These are phyloP conservation scores for Dryomyza anilis DNA, from an alignment of 2,888 invertebrate genomes.

Conservation along the genomic window DNA sequence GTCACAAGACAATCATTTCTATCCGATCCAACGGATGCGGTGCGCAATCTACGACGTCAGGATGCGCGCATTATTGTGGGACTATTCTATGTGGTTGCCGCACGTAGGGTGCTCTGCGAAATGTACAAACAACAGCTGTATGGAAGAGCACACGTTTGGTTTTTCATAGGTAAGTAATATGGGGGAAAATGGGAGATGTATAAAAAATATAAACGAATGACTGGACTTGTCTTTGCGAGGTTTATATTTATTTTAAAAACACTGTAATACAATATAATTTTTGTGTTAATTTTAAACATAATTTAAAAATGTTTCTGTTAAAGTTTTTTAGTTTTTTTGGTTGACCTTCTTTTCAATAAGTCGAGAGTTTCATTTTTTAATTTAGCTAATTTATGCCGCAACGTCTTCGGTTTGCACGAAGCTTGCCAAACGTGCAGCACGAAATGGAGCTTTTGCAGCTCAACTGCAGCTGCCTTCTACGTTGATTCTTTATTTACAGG, in stretches of 20 bases:
- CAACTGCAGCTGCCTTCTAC: background rate
- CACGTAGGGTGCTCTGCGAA: constrained; percentile 94
- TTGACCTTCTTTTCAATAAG: too few species aligned
- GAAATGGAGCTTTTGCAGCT: background rate
- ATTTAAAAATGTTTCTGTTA: too few species aligned
- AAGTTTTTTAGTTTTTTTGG: too few species aligned
- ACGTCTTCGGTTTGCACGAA: constrained; percentile 6
- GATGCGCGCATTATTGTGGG: constrained; percentile 98
- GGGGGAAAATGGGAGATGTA: too few species aligned
- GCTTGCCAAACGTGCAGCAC: background rate
- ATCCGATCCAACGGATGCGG: constrained; percentile 95
- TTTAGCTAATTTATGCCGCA: background rate
- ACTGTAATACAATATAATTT: too few species aligned
- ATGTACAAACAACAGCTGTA: constrained; percentile 92
- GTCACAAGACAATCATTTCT: constrained; percentile 96
- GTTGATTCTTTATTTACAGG: background rate
- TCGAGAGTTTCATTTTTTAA: background rate
- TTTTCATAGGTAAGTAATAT: constrained; percentile 94
- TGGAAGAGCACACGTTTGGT: constrained; percentile 97
- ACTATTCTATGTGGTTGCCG: constrained; percentile 97
- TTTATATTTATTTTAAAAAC: too few species aligned
- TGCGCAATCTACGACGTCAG: constrained; percentile 90
- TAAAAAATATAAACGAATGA: too few species aligned
- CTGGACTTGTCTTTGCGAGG: too few species aligned
- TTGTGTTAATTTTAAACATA: too few species aligned